A percentile compares a stretch with the other conserved stretches of the same genome.
Conservation (phyloP, 2,113 vertebrate genomes). For the Arvicanthis niloticus region DNA sequence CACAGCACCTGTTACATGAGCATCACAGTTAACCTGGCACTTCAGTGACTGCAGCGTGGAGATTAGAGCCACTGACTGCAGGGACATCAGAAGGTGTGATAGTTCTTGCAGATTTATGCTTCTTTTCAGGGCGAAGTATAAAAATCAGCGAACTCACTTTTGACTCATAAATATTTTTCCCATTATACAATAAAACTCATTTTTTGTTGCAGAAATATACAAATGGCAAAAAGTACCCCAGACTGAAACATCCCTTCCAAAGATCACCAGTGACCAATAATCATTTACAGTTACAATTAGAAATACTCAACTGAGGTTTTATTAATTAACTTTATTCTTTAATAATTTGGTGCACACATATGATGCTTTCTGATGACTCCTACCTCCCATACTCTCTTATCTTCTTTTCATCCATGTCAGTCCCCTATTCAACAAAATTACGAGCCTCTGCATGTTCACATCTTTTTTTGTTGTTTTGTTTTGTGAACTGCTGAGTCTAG, state of each 20-base stretch:
- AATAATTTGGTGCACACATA: not conserved
- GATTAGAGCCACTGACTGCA: not conserved
- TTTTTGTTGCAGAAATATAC: not conserved
- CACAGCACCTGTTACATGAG: slow-evolving; percentile 65
- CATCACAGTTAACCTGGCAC: not conserved
- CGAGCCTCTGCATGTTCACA: too few species aligned
- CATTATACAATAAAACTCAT: not conserved
- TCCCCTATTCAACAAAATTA: too few species aligned
- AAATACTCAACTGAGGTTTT: not conserved
- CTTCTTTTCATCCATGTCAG: too few species aligned
- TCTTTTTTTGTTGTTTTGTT: not conserved
- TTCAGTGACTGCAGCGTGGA: slow-evolving; percentile 10
- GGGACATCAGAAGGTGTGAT: not conserved
- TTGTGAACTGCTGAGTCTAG: not conserved
- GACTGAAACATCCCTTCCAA: not conserved
- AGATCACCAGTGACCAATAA: not conserved
- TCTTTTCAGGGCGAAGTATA: not conserved
- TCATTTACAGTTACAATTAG: not conserved
- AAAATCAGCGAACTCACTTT: slow-evolving; percentile 2
- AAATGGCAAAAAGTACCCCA: not conserved
- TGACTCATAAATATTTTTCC: not conserved
- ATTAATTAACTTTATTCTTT: not conserved
- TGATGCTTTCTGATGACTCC: not conserved
- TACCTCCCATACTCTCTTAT: not conserved
- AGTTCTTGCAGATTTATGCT: not conserved